Base-by-base conservation (phyloP, 2,113 vertebrate species). In the Pycnonotus jocosus region DNA sequence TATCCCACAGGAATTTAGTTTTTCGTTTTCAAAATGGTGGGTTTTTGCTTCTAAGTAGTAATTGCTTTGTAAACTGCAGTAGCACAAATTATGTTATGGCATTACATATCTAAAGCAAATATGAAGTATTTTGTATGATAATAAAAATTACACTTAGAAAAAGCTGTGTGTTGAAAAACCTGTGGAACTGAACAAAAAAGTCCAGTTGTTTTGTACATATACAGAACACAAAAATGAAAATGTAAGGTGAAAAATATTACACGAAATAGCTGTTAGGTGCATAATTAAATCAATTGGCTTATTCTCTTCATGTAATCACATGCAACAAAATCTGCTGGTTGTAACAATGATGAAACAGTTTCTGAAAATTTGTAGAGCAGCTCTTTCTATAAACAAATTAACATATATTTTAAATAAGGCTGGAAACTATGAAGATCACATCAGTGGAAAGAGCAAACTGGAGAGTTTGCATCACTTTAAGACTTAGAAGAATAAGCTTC, bases 121-220 rank as follows among this genome's bases (percentile, higher is more conserved):
- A 40, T 0, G 7, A 72, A 76, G 12, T 57, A 22, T 15, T 60
- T 60, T 20, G 16, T 47, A 9, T 79, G 24, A 18, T 60, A 66
- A 77, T 65, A 84, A 77, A 81, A 77, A 79, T 19, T 8, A 30
- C 5, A 5, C 30, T 69, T 72, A 19, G 42, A 21, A 74, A 18
- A 77, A 68, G 8, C 17, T 73, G 6, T 33, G 4, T 48, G 35
- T 35, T 86, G 25, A 31, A 69, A 79, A 51, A 86, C 33, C 12
- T 33, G 11, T 62, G n/a, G 21, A 83, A 3, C 6, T 40, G 31
- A 81, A 61, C 15, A 37, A 74, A 79, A 76, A 64, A 54, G 25
- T 23, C 2, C 19, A 9, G 14, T 48, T 3, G 0, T 42, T 28
- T 62, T 15, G 3, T 78, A 15, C 10, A 9, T 19, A 35, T 16